Conservation (phyloP, 2,888 invertebrate genomes). For the Cerastis rubricosa region DNA sequence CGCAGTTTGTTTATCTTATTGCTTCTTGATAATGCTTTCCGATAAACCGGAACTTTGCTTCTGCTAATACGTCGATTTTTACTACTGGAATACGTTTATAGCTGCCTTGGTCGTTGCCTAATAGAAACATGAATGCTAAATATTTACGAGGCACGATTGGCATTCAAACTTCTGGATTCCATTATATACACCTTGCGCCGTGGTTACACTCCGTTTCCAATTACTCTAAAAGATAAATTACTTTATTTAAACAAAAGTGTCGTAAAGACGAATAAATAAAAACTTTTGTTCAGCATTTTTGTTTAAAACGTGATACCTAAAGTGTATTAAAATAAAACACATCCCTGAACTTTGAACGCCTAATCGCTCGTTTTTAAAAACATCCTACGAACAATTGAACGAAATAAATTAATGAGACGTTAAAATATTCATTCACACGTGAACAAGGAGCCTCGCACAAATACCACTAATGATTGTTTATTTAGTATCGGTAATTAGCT, state of each 20-base stretch:
- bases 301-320: constrained; percentile 22
- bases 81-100: constrained; percentile 36
- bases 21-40: too few species aligned
- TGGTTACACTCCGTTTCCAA: constrained; percentile 8
- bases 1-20: constrained; percentile 19
- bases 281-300: constrained; percentile 1
- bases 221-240: background rate
- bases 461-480: constrained; percentile 55
- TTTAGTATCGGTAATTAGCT: constrained; percentile 61
- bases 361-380: constrained; percentile 40
- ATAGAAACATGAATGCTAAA: constrained; percentile 55
- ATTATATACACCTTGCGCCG: constrained; percentile 22
- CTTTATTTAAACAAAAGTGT: background rate
- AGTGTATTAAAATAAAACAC: constrained; percentile 30
- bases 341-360: constrained; percentile 58
- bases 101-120: constrained; percentile 45
- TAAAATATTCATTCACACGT: constrained; percentile 54
- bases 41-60: too few species aligned
- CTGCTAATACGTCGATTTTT: constrained; percentile 41
- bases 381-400: constrained; percentile 25
- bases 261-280: background rate
- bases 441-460: constrained; percentile 35
- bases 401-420: constrained; percentile 50
- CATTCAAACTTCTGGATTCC: constrained; percentile 46
- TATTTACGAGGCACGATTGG: constrained; percentile 50